phyloP scores from a whole-genome alignment of 2,797 vertebrate species.

The Coendou prehensilis region DNA sequence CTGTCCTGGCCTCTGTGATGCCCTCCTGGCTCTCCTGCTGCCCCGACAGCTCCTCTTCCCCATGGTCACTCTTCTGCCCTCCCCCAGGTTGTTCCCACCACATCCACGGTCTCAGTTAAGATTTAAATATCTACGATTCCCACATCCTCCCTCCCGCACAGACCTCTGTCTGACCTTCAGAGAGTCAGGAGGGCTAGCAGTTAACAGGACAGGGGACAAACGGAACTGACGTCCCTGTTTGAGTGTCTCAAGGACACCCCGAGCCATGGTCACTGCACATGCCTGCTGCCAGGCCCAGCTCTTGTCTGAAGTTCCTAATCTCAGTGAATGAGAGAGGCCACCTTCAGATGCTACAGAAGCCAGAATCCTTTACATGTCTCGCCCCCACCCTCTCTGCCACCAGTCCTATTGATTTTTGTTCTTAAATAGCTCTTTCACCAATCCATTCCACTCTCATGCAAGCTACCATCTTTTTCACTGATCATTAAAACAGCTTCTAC shows the following conservation, averaged over 20 bases:
- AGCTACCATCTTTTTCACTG: constrained; percentile 10
- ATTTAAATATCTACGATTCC: neutral
- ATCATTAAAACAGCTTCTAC: neutral
- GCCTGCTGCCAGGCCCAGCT: neutral
- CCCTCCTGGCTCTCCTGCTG: neutral
- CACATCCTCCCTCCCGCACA: neutral
- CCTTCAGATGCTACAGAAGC: neutral
- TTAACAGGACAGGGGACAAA: neutral
- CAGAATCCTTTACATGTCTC: neutral
- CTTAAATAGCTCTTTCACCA: neutral
- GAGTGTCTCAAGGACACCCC: constrained; percentile 38
- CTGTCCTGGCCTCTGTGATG: neutral
- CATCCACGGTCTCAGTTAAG: neutral
- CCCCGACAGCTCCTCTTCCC: neutral
- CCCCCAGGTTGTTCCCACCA: neutral
- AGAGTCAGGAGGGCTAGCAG: neutral
- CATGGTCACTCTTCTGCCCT: neutral
- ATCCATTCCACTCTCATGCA: neutral
- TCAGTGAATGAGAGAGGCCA: neutral
- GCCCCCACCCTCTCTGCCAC: neutral
- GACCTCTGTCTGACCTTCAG: constrained; percentile 5
- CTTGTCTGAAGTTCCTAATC: neutral
- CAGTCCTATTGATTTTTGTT: neutral
- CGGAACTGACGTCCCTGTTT: neutral
- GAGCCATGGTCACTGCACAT: neutral